These are phyloP conservation scores for Argyresthia goedartella DNA, from an alignment of 2,888 invertebrate species.

Conservation along the genomic window DNA sequence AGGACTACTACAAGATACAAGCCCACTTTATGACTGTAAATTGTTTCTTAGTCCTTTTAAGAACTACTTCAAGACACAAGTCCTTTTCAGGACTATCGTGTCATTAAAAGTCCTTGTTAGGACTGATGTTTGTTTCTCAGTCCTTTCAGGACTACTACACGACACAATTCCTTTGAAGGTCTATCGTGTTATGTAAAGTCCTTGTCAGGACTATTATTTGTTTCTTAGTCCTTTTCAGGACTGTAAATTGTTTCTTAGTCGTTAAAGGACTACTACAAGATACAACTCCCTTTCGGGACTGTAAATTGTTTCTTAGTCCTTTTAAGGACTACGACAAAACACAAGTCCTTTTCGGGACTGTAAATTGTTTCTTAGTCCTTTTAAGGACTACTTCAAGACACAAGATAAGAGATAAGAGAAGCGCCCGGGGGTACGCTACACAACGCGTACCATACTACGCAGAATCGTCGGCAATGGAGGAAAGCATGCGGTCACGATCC, in stretches of 20 bases:
- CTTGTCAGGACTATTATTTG: no score
- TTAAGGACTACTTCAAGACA: background rate
- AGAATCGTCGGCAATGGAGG: no score
- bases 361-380: background rate
- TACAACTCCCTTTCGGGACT: background rate
- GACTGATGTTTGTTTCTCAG: no score
- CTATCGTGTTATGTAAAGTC: background rate
- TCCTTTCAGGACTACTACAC: background rate
- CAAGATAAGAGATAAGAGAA: no score
- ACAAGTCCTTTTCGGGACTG: background rate
- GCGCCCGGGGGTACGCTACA: no score
- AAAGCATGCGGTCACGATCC: no score
- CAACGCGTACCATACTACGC: no score
- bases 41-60: no score
- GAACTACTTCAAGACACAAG: no score
- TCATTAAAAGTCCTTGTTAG: no score
- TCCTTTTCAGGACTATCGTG: no score
- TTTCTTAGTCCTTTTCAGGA: conserved; percentile 2
- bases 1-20: conserved; percentile 9
- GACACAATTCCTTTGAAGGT: background rate
- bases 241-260: conserved; percentile 7
- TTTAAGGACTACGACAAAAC: background rate
- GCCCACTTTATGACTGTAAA: conserved; percentile 11
- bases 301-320: background rate
- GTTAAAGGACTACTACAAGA: conserved; percentile 10